phyloP scores from a whole-genome alignment of 2,797 vertebrate species.

The Neosilurus hyrtlii region DNA sequence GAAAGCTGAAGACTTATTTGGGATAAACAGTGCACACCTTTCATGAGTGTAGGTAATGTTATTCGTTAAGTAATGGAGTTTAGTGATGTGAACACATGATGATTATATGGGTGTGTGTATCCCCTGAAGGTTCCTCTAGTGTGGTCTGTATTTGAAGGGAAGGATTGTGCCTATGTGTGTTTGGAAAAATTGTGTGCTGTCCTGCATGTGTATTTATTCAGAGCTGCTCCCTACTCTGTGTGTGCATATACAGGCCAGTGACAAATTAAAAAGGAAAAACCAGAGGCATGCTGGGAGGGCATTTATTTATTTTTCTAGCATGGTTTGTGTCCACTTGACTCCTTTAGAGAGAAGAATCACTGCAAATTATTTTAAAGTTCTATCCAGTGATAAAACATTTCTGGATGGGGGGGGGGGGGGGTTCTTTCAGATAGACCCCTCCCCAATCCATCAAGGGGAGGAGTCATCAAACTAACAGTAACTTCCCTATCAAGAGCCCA shows the following conservation, averaged over 20 bases:
- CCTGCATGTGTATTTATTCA: conserved; percentile 6
- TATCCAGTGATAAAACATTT: neutral
- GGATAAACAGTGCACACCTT: conserved; percentile 31
- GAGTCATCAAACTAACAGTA: too few relatives aligned
- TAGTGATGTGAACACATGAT: conserved; percentile 10
- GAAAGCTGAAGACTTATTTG: conserved; percentile 34
- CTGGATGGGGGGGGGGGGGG: neutral
- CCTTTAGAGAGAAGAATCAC: neutral
- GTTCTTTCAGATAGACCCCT: neutral
- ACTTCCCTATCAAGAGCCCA: neutral
- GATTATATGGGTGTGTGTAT: conserved; percentile 24
- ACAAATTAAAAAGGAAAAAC: conserved; percentile 11
- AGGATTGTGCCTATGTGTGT: conserved; percentile 30
- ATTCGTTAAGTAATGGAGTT: conserved; percentile 39
- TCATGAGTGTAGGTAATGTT: conserved; percentile 23
- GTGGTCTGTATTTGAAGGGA: conserved; percentile 20
- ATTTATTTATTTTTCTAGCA: neutral
- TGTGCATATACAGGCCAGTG: conserved; percentile 5
- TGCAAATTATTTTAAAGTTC: neutral
- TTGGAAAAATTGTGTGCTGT: neutral
- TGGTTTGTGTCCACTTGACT: neutral
- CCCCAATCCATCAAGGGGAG: neutral
- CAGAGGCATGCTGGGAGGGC: neutral
- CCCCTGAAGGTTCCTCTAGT: neutral
- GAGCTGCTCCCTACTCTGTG: neutral